phyloP scores from a whole-genome alignment of 37 sponge, comb jelly and placozoan species.

The Mnemiopsis leidyi region DNA sequence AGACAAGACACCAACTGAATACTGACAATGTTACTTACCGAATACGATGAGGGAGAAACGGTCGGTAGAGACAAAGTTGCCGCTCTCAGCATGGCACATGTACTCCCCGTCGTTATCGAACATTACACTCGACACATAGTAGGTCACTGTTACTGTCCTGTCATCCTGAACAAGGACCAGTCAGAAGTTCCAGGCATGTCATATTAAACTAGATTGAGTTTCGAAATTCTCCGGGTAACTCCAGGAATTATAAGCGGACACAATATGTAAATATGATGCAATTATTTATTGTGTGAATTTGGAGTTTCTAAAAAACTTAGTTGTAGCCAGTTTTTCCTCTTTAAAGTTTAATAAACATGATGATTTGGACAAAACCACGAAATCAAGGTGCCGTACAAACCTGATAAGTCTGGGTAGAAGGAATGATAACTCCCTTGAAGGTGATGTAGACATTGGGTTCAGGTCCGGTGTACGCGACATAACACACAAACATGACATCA shows the following conservation, averaged over 20 bases:
- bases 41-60: neutral
- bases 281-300: too few relatives aligned
- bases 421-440: conserved; percentile 19
- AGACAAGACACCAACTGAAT: too few relatives aligned
- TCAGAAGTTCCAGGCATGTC: too few relatives aligned
- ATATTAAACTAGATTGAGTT: too few relatives aligned
- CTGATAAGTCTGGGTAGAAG: neutral
- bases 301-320: too few relatives aligned
- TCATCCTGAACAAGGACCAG: conserved; percentile 8
- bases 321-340: too few relatives aligned
- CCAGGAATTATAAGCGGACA: too few relatives aligned
- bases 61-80: neutral
- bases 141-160: neutral
- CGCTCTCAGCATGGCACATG: neutral
- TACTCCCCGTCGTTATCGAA: conserved; percentile 3
- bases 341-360: too few relatives aligned
- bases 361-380: too few relatives aligned
- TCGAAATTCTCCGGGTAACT: too few relatives aligned
- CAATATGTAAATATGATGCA: too few relatives aligned
- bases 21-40: neutral
- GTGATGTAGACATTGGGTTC: neutral
- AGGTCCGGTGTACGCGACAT: conserved; percentile 33
- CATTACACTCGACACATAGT: neutral
- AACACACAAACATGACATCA: neutral
- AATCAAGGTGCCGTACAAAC: neutral